Evolutionary conservation across 2,797 vertebrate species (phyloP).

Genomic region (Tympanoctomys barrerae): DNA sequence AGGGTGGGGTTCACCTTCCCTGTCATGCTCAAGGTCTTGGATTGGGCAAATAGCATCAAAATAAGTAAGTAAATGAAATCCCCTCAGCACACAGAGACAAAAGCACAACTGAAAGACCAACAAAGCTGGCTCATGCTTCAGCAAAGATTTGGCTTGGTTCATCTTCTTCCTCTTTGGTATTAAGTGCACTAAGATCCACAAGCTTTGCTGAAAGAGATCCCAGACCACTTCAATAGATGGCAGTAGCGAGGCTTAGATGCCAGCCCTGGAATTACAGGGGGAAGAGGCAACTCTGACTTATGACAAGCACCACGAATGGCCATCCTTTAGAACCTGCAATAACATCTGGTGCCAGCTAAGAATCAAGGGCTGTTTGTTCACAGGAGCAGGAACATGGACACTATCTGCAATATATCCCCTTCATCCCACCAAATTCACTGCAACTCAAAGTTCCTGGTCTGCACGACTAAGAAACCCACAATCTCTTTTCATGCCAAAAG

Average conservation of each 20-base stretch:
- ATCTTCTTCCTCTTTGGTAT: not conserved
- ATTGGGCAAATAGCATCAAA: not conserved
- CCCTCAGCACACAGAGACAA: not conserved
- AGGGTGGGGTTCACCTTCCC: too few relatives aligned
- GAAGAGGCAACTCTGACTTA: not conserved
- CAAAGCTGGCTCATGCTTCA: not conserved
- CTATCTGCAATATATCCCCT: not conserved
- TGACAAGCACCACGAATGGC: not conserved
- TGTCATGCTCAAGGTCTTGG: not conserved
- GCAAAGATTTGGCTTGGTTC: not conserved
- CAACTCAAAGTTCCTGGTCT: not conserved
- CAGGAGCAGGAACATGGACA: not conserved
- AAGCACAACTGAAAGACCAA: not conserved
- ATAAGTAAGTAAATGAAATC: not conserved
- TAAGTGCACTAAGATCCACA: not conserved
- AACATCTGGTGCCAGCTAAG: not conserved
- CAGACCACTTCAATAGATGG: constrained; percentile 77
- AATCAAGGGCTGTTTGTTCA: not conserved
- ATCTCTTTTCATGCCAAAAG: not conserved
- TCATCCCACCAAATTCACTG: not conserved
- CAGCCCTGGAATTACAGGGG: not conserved
- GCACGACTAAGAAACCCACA: not conserved
- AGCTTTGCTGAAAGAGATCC: not conserved
- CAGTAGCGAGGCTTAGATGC: constrained; percentile 83
- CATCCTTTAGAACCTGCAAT: not conserved